Conservation (phyloP, 2,113 vertebrate species). For the Oncorhynchus clarkii region DNA sequence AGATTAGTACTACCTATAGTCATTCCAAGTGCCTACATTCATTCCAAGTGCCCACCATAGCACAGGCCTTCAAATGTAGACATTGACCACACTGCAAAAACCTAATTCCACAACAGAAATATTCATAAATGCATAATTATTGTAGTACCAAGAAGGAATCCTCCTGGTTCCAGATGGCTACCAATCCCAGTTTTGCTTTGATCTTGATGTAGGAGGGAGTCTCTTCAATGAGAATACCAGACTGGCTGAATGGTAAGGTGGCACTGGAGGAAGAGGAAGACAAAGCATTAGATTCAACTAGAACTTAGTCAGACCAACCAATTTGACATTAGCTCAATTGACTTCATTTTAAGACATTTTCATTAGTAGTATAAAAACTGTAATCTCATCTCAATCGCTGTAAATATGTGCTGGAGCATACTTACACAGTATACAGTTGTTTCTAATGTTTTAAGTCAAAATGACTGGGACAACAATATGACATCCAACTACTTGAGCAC, state of each 20-base stretch:
- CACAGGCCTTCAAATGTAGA: too few relatives aligned
- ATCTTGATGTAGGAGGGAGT: conserved; percentile 46
- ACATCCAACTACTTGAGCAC: not conserved
- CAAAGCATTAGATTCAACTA: not conserved
- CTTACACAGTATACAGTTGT: not conserved
- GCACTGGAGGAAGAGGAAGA: conserved; percentile 60
- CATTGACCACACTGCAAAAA: too few relatives aligned
- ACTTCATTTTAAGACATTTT: too few relatives aligned
- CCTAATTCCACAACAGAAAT: not conserved
- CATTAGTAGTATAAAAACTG: not conserved
- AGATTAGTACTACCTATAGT: too few relatives aligned
- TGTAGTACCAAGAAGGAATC: conserved; percentile 78
- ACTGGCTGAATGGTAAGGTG: conserved; percentile 74
- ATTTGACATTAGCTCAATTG: not conserved
- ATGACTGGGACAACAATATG: not conserved
- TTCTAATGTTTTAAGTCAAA: not conserved
- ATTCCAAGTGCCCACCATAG: too few relatives aligned
- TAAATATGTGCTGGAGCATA: not conserved
- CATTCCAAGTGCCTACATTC: too few relatives aligned
- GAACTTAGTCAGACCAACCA: not conserved
- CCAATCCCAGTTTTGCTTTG: conserved; percentile 77
- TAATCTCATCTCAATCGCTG: not conserved
- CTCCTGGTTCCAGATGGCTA: conserved; percentile 77
- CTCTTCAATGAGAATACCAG: conserved; percentile 76
- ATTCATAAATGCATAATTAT: not conserved